Evolutionary conservation across 92 coral and sea anemone species (phyloP), one percentile per base, ranked within the genome.

Genomic region (Metridium senile): DNA sequence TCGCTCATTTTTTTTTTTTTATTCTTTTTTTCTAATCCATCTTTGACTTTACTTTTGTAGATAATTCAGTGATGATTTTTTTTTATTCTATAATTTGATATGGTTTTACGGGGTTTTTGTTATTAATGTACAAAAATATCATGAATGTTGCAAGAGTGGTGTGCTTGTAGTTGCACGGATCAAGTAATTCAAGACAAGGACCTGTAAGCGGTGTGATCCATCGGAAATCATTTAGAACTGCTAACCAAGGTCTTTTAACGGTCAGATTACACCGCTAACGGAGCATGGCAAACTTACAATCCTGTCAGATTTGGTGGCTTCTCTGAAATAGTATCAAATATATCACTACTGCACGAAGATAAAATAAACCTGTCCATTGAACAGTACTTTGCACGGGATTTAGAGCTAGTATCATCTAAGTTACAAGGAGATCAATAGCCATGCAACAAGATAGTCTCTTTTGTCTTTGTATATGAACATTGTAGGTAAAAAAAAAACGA

Each of bases 301-400:
- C 61, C 61, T 59, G 66, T 22, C 66, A 59, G 66, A 59, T 59
- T 59, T 59, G 66, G 30, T 59, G 66, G 66, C 61, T 54, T 54
- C n/a, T n/a, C 4, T 54, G 23, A 26, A 10, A 10, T 6, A 54
- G 66, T 59, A 59, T 59, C 66, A 26, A 22, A 59, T 59, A 6
- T 26, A 9, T 23, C 30, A 8, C 22, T 26, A 54, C 33, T 59
- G 3, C 49, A 39, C 49, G 8, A 39, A 39, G 49, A 39, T 39
- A 39, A 39, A 39, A 13, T 13, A 39, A 39, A 39, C 13, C 49
- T 39, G 13, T 39, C 49, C n/a, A n/a, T n/a, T n/a, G n/a, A n/a
- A n/a, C n/a, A n/a, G n/a, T n/a, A 39, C 49, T 39, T 39, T 6
- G 6, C 8, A 13, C 13, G 49, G 49, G 13, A 39, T 13, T 39